Evolutionary conservation across 2,797 vertebrate species (phyloP).

Genomic region (Helicolenus hilgendorfi): DNA sequence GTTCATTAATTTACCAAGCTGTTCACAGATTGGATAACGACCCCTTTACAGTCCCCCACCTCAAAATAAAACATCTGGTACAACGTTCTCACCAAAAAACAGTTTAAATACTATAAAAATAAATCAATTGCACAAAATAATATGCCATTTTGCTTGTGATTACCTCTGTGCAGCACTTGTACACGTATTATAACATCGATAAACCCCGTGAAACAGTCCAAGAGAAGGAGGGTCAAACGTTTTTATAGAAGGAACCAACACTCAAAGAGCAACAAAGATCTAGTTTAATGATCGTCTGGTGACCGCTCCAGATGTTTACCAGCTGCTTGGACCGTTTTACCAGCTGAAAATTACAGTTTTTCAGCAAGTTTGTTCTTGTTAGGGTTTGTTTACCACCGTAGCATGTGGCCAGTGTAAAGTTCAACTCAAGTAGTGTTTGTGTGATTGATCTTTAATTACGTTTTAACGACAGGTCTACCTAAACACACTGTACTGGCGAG

Average conservation of each 20-base stretch:
- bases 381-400: not conserved
- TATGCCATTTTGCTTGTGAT: constrained; percentile 78
- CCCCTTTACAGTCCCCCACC: constrained; percentile 53
- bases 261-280: constrained; percentile 12
- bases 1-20: constrained; percentile 72
- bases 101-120: constrained; percentile 92
- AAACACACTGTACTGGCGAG: not conserved
- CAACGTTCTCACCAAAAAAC: constrained; percentile 73
- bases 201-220: constrained; percentile 51
- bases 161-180: constrained; percentile 75
- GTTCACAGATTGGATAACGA: constrained; percentile 62
- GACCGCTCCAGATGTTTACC: not conserved
- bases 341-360: not conserved
- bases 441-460: not conserved
- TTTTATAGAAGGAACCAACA: constrained; percentile 40
- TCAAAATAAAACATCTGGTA: constrained; percentile 82
- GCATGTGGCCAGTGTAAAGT: not conserved
- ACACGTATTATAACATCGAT: constrained; percentile 61
- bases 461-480: not conserved
- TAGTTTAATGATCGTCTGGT: constrained; percentile 49
- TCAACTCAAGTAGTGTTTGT: constrained; percentile 49
- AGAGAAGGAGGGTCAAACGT: constrained; percentile 34
- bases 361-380: not conserved
- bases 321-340: not conserved
- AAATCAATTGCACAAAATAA: constrained; percentile 86